Evolutionary conservation across 1,140 invertebrate species (phyloP).

Genomic region (Eumaeus atala): DNA sequence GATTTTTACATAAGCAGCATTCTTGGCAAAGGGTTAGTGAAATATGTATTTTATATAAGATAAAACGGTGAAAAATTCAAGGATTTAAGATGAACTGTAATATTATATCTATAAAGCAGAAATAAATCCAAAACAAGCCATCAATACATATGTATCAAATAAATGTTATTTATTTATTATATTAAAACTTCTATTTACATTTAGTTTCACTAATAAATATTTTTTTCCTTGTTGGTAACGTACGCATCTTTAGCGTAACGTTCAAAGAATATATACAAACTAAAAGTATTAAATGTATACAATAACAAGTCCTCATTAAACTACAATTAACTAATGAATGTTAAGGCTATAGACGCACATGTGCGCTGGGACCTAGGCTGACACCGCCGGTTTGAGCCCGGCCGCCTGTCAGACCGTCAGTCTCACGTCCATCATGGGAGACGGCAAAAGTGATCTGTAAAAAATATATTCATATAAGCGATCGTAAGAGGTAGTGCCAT

Average conservation of each 20-base stretch:
- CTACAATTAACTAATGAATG: slow-evolving; percentile 4
- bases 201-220: neutral
- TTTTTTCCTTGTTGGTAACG: slow-evolving; percentile 5
- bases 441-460: slow-evolving; percentile 55
- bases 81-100: no score
- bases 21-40: no score
- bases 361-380: slow-evolving; percentile 28
- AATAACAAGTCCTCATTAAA: neutral
- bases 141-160: no score
- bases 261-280: slow-evolving; percentile 5
- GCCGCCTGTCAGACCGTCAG: slow-evolving; percentile 52
- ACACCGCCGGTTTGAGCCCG: slow-evolving; percentile 22
- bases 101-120: no score
- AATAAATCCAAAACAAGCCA: no score
- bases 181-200: no score
- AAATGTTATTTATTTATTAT: no score
- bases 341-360: slow-evolving; percentile 33
- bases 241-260: slow-evolving; percentile 10
- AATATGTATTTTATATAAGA: no score
- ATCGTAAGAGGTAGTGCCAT: no score
- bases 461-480: neutral
- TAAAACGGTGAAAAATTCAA: no score
- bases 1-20: no score
- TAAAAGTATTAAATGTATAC: neutral
- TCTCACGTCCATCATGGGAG: slow-evolving; percentile 45